Base-by-base conservation (phyloP, 2,113 vertebrate genomes). In the Neofelis nebulosa region DNA sequence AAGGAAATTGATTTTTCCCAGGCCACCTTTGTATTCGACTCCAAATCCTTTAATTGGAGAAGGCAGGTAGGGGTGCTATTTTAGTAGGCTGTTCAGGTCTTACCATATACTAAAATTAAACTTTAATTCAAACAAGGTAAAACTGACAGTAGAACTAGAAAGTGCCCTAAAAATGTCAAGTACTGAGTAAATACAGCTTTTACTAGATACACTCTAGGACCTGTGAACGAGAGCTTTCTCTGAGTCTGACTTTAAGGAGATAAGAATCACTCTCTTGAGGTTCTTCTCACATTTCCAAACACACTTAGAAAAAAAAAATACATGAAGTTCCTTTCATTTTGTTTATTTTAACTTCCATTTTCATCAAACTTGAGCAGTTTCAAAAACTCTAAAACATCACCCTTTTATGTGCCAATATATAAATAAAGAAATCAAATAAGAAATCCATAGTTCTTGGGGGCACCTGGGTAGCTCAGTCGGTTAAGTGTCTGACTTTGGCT, bases 1-100 rank as follows among this genome's bases (percentile, higher is more conserved):
- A 91, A 84, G 79, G 69, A 97, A 96, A 97, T 50, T 83, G 63
- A 69, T 94, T 97, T 96, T 97, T 89, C 91, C 84, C 76, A 94
- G 87, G n/a, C 10, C 38, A 78, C 13, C 74, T 87, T 5, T 79
- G 1, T 68, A 79, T 73, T 93, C 45, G 65, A 45, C 21, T 95
- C 45, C 83, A 96, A 91, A 92, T 95, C 36, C 4, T 91, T 85
- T 91, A 91, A 97, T 93, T 89, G 93, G 31, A 48, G 12, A 76
- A 92, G 11, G 27, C 74, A 94, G 52, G 65, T 69, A 81, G 74
- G 61, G 61, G 73, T 89, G 63, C 36, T 92, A 76, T 33, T 92
- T 96, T 88, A 95, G 65, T 52, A 94, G n/a, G 10, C 9, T 85
- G 13, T 45, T 78, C 52, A 89, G 27, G 27, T 89, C 31, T 91